phyloP scores from a whole-genome alignment of 2,113 vertebrate genomes.

The Leiothrix lutea region DNA sequence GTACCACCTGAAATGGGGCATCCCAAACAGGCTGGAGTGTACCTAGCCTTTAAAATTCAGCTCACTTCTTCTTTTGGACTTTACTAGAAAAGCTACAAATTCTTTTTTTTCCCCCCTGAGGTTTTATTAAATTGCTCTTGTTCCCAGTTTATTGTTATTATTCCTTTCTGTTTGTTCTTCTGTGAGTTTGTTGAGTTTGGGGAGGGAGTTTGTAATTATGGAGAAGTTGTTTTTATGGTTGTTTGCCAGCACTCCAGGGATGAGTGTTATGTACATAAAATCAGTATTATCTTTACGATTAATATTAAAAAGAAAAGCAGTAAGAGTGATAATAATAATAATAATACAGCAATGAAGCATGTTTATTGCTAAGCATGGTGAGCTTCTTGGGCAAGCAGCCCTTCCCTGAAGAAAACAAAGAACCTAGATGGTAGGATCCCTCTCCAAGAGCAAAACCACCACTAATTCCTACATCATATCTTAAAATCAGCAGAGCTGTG shows the following conservation, averaged over 20 bases:
- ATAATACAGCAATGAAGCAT: not conserved
- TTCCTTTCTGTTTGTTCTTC: constrained; percentile 15
- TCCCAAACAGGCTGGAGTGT: not conserved
- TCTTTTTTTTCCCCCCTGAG: not conserved
- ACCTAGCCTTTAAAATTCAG: not conserved
- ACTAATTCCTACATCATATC: not conserved
- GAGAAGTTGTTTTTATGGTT: not conserved
- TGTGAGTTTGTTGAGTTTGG: not conserved
- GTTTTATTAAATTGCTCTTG: constrained; percentile 8
- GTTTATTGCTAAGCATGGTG: not conserved
- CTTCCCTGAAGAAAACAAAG: not conserved
- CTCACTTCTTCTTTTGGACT: not conserved
- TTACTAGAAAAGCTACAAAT: not conserved
- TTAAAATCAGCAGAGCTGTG: not conserved
- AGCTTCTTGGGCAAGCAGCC: not conserved
- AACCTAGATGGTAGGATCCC: not conserved
- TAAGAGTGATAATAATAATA: not conserved
- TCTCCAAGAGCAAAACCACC: not conserved
- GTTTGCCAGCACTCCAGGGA: not conserved
- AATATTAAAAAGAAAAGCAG: not conserved
- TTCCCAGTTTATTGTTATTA: constrained; percentile 17
- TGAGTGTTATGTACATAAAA: not conserved
- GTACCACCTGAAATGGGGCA: not conserved
- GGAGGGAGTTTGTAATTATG: not conserved
- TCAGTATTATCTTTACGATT: not conserved